Conservation (phyloP, 2,797 vertebrate species). For the Acropternis orthonyx region DNA sequence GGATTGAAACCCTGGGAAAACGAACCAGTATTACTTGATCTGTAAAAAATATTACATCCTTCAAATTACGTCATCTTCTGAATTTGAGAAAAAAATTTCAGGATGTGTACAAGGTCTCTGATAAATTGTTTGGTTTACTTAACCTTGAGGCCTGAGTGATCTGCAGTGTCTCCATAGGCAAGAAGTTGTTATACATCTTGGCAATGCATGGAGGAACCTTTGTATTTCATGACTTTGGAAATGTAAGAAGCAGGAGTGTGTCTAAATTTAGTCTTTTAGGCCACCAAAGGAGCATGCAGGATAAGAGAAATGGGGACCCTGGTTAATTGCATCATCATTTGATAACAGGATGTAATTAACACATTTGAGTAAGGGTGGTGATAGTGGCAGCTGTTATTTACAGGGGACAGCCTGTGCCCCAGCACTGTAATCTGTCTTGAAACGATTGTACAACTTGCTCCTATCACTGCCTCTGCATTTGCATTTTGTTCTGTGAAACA, state of each 20-base stretch:
- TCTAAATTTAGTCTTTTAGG: conserved; percentile 5
- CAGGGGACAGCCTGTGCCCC: neutral
- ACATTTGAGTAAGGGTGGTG: neutral
- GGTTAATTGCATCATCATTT: conserved; percentile 42
- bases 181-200: neutral
- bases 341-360: conserved; percentile 50
- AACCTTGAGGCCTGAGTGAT: neutral
- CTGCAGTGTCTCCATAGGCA: neutral
- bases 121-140: conserved; percentile 15
- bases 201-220: neutral
- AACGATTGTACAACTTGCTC: neutral
- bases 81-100: neutral
- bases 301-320: neutral
- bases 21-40: neutral
- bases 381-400: neutral
- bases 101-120: neutral
- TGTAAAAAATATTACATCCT: neutral
- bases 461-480: neutral
- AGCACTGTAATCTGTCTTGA: neutral
- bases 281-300: neutral
- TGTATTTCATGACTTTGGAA: neutral
- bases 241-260: neutral
- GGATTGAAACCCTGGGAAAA: neutral
- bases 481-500: neutral
- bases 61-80: neutral